Conservation (phyloP, 2,888 invertebrate species). For the Amblyjoppa fuscipennis region DNA sequence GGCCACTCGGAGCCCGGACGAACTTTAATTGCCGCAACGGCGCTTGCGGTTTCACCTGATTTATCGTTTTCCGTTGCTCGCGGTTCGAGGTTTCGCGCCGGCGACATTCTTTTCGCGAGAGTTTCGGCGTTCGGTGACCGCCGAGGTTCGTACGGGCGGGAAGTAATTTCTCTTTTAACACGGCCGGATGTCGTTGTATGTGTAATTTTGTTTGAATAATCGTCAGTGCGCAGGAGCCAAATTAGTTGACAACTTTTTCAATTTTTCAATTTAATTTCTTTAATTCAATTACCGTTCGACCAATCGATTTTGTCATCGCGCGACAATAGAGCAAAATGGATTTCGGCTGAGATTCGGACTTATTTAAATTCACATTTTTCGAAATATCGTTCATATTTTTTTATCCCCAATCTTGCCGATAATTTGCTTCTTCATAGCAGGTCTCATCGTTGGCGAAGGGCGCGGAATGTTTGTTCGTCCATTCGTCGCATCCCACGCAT, state of each 20-base stretch:
- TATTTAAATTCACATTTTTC: neutral
- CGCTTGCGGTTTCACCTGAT: slow-evolving; percentile 55
- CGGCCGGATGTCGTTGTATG: too few relatives aligned
- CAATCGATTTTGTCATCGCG: too few relatives aligned
- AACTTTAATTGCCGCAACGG: slow-evolving; percentile 65
- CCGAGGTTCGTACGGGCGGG: neutral
- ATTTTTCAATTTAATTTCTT: too few relatives aligned
- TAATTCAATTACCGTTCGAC: too few relatives aligned
- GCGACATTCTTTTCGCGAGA: neutral
- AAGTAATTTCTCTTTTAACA: too few relatives aligned
- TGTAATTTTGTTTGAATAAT: too few relatives aligned
- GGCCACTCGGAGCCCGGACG: slow-evolving; percentile 41
- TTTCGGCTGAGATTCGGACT: neutral
- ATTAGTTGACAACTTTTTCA: too few relatives aligned
- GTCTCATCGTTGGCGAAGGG: neutral
- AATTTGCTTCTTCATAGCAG: neutral
- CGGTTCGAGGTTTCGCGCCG: neutral
- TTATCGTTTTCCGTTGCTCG: slow-evolving; percentile 38
- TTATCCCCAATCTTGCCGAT: neutral
- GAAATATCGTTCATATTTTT: neutral
- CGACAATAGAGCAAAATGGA: too few relatives aligned
- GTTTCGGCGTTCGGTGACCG: neutral
- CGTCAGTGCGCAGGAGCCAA: too few relatives aligned
- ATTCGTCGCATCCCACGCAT: neutral
- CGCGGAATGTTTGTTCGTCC: neutral